Conservation (phyloP, 2,797 vertebrate species). For the Peromyscus attwateri region DNA sequence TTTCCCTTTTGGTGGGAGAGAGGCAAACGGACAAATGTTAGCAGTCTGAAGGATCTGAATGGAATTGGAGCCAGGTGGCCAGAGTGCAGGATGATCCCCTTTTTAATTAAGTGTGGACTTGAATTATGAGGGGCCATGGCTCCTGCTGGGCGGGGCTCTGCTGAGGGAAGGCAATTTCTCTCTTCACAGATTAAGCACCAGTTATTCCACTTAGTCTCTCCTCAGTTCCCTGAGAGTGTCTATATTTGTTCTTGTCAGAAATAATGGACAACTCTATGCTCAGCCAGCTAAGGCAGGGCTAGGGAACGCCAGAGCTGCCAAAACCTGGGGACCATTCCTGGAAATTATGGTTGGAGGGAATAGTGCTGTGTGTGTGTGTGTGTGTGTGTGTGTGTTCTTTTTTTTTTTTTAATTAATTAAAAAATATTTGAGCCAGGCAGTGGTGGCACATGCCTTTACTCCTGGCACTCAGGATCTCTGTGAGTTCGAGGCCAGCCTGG, state of each 20-base stretch:
- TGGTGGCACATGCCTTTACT: too few species aligned
- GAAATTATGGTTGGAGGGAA: not conserved
- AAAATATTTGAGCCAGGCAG: not conserved
- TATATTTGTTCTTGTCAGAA: constrained; percentile 77
- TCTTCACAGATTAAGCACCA: constrained; percentile 45
- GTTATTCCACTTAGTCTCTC: constrained; percentile 35
- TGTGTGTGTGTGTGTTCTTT: too few species aligned
- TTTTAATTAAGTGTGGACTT: constrained; percentile 81
- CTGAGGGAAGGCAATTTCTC: constrained; percentile 50
- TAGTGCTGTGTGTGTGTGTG: not conserved
- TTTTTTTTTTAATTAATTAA: not conserved
- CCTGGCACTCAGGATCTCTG: too few species aligned
- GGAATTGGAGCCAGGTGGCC: constrained; percentile 74
- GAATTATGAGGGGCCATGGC: constrained; percentile 73
- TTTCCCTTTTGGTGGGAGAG: constrained; percentile 45
- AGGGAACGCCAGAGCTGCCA: not conserved
- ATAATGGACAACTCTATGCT: not conserved
- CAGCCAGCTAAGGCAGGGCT: not conserved
- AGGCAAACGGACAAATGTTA: constrained; percentile 66
- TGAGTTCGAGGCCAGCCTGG: too few species aligned
- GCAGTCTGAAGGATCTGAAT: constrained; percentile 40
- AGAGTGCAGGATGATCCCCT: constrained; percentile 65
- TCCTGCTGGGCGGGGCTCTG: constrained; percentile 58
- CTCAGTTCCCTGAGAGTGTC: constrained; percentile 50
- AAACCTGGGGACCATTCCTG: not conserved